A percentile compares a stretch with the other conserved stretches of the same genome.
Conservation (phyloP, 2,797 vertebrate species). For the Eremophila alpestris region DNA sequence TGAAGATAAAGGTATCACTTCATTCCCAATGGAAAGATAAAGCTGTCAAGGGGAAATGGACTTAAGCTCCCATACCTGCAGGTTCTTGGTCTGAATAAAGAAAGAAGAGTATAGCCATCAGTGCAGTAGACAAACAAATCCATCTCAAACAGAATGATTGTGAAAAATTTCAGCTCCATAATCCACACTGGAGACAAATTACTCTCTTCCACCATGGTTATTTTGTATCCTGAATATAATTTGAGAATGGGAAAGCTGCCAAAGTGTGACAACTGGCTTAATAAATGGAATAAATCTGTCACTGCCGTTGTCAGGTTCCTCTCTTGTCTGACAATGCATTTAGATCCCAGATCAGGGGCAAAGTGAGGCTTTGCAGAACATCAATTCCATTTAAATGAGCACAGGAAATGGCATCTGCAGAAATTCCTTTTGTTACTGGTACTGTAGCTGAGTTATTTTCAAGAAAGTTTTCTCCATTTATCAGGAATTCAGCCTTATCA, state of each 20-base stretch:
- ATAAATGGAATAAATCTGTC: conserved; percentile 7
- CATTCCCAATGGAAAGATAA: neutral
- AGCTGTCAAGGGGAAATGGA: neutral
- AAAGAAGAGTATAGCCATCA: neutral
- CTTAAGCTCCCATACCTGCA: neutral
- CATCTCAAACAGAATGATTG: neutral
- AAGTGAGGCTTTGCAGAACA: neutral
- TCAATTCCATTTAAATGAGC: neutral
- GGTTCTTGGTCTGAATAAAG: neutral
- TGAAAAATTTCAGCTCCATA: neutral
- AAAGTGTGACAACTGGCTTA: neutral
- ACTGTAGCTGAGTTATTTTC: neutral
- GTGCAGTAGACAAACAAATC: neutral
- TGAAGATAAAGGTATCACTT: neutral
- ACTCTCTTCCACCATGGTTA: neutral
- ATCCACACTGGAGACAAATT: neutral
- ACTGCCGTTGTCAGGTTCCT: neutral
- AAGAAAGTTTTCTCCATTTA: neutral
- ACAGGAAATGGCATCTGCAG: neutral
- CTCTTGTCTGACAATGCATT: neutral
- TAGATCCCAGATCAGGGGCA: neutral
- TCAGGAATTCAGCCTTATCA: neutral
- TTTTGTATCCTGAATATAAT: conserved; percentile 21
- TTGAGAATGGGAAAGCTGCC: neutral
- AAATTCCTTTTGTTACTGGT: neutral